Base-by-base conservation (phyloP, 2,797 vertebrate genomes). In the Melanotaenia pygmaea region DNA sequence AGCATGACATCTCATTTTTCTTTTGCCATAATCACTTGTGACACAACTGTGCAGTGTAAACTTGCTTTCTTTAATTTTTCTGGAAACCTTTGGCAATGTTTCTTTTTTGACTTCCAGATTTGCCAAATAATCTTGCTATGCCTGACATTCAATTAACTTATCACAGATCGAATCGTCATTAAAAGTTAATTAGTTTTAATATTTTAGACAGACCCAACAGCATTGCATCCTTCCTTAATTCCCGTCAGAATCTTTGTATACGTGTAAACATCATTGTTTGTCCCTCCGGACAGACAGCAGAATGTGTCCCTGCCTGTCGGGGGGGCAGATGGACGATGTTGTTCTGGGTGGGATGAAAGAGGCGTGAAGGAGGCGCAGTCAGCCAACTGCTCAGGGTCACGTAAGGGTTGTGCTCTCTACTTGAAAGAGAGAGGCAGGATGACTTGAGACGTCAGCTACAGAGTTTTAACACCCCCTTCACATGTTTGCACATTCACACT, bases 331-430 rank as follows among this genome's bases (percentile, higher is more conserved):
- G 90, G 92, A 88, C 69, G 68, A 86, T 78, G 79, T 87, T 90
- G 81, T 86, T 83, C 78, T 84, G 86, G 82, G 82, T 56, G 86
- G 81, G 83, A 82, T 81, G 77, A 85, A 86, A 91, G 90, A 91
- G 77, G 86, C 86, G 89, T 92, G 86, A 90, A 93, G 80, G 86
- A 78, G 88, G 84, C 65, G 38, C 82, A 72, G 86, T 76, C 85
- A 73, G 70, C 89, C 88, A 91, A 90, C 91, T 90, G 91, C 86
- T 90, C 81, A 84, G 91, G 93, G 92, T 94, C 92, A 92, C 59
- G 37, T 57, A 78, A 81, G 90, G 93, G 94, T 91, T 88, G 90
- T 77, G 70, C 82, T 88, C 80, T 73, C 67, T 28, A 50, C 86
- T 85, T 87, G 85, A 93, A 82, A 75, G 59, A 76, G 12, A 71